These are phyloP conservation scores for Mya arenaria DNA, from an alignment of 1,140 invertebrate species.

Conservation along the genomic window DNA sequence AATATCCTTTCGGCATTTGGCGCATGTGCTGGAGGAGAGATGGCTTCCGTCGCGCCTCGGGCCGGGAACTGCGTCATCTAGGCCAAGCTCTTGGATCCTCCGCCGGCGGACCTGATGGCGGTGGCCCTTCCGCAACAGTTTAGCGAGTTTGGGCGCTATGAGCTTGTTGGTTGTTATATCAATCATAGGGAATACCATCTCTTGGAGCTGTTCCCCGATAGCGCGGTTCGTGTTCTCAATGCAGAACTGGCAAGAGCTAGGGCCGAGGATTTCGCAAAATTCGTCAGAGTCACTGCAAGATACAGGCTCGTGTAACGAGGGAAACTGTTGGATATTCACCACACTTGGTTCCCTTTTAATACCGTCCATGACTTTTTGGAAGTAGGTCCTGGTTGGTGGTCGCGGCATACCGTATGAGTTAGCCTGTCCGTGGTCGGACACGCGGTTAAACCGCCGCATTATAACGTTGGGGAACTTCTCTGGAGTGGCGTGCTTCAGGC, in stretches of 20 bases:
- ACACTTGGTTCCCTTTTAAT: constrained; percentile 44
- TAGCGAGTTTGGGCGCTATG: constrained; percentile 48
- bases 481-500: constrained; percentile 13
- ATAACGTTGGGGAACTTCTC: constrained; percentile 50
- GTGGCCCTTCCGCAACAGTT: constrained; percentile 27
- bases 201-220: constrained; percentile 63
- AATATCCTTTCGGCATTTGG: constrained; percentile 22
- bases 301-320: constrained; percentile 36
- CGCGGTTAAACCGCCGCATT: constrained; percentile 7
- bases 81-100: constrained; percentile 18
- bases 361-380: constrained; percentile 24
- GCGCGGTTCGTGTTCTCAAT: constrained; percentile 65
- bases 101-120: constrained; percentile 14
- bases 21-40: constrained; percentile 19
- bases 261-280: constrained; percentile 67
- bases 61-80: neutral
- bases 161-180: constrained; percentile 55
- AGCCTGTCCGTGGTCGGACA: neutral
- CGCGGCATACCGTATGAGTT: constrained; percentile 47
- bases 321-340: constrained; percentile 37
- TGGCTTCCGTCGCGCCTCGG: constrained; percentile 21
- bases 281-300: constrained; percentile 36
- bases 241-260: constrained; percentile 61
- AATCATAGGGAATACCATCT: constrained; percentile 61
- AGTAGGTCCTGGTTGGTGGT: constrained; percentile 12